Base-by-base conservation (phyloP, 2,113 vertebrate genomes). In the Halichoeres trimaculatus region DNA sequence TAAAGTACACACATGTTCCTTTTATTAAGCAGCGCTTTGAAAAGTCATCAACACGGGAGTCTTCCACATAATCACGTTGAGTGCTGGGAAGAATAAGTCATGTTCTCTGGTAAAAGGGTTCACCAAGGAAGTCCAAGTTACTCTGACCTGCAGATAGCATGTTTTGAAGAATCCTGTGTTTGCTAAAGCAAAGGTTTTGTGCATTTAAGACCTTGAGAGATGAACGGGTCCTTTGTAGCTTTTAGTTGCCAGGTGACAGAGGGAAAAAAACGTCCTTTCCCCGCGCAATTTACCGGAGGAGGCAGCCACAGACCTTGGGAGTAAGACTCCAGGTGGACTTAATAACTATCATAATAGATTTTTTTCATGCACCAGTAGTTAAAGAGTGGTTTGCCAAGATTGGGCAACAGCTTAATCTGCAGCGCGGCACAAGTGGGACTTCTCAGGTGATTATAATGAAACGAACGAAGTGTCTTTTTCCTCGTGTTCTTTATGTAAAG, bases 201-300 rank as follows among this genome's bases (percentile, higher is more conserved):
- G 61, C 30, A 38, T 54, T 14, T 4, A 10, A 59, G 66, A 70
- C 47, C 68, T 78, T 71, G 51, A 51, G 43, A 76, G 63, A 58
- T 60, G 30, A 82, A 45, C 11, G 0, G 22, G 52, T 20, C 38
- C 30, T 80, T 74, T 72, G 57, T 79, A 72, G 84, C 85, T 88
- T 89, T 89, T 85, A 85, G 89, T 89, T 87, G 85, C 83, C 86
- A 87, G 76, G 85, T 82, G 83, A 87, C 78, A 35, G 72, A 45
- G 55, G 48, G 2, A 22, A 50, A 20, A 14, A 19, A 41, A 45
- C 0, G 3, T 5, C 36, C 41, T 22, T 10, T 40, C n/a, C 30
- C 19, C 0, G 0, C 48, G 53, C 57, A 50, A 23, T 58, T 50
- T 10, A 10, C 36, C 68, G 8, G 0, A 56, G 26, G 8, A 11